Conservation (phyloP, 2,113 vertebrate genomes). For the Lampris megalopsis region DNA sequence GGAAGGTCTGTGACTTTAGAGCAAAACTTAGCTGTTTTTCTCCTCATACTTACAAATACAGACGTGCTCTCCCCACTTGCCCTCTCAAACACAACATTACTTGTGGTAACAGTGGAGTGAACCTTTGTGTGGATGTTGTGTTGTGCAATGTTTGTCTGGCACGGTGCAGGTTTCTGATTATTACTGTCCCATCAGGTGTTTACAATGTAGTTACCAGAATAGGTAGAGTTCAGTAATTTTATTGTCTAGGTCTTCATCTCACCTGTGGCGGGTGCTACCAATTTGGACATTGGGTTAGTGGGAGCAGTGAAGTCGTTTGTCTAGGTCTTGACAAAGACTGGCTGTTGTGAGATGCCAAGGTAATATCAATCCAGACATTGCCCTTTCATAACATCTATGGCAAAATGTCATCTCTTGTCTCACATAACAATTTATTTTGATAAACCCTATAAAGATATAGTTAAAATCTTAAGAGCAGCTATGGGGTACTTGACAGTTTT, state of each 20-base stretch:
- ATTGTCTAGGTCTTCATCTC: background rate
- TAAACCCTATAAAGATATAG: background rate
- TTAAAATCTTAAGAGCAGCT: background rate
- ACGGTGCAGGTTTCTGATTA: background rate
- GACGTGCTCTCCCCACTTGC: background rate
- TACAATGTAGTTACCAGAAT: background rate
- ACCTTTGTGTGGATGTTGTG: background rate
- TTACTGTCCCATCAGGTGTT: background rate
- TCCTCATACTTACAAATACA: background rate
- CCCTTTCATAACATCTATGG: slow-evolving; percentile 6
- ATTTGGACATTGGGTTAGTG: background rate
- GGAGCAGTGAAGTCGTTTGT: background rate
- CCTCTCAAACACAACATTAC: background rate
- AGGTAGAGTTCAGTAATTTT: background rate
- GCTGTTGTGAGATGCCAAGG: background rate
- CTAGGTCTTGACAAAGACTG: slow-evolving; percentile 1
- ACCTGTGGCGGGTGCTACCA: background rate
- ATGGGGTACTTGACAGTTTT: too few species aligned
- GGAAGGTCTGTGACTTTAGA: slow-evolving; percentile 84
- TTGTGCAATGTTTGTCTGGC: background rate
- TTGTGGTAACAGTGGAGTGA: background rate
- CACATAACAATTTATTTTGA: slow-evolving; percentile 16
- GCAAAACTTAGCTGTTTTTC: background rate
- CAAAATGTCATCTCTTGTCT: slow-evolving; percentile 8
- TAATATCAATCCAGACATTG: background rate